These are phyloP conservation scores for Calliphora vomitoria DNA, from an alignment of 2,888 invertebrate species.

Conservation along the genomic window DNA sequence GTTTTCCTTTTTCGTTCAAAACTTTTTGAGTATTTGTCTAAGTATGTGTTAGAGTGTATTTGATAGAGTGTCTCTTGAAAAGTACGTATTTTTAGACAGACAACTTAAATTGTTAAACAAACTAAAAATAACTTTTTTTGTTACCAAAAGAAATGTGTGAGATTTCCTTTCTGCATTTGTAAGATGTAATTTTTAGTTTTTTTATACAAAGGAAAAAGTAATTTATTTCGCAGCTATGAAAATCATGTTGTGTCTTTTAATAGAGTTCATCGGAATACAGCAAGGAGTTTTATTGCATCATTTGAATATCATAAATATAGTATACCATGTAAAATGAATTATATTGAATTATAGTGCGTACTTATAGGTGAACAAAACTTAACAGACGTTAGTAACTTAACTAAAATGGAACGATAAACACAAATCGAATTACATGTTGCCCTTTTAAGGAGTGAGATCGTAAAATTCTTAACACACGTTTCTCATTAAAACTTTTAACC, in stretches of 20 bases:
- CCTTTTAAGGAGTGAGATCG: too few relatives aligned
- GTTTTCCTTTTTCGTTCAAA: not conserved
- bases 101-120: too few relatives aligned
- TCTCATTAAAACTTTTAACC: too few relatives aligned
- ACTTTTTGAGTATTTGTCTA: not conserved
- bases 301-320: not conserved
- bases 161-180: not conserved
- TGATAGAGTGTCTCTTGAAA: not conserved
- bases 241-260: not conserved
- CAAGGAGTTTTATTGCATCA: not conserved
- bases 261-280: not conserved
- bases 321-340: too few relatives aligned
- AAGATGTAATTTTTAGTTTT: not conserved
- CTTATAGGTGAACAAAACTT: not conserved
- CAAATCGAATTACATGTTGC: too few relatives aligned
- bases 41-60: not conserved
- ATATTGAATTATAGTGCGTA: not conserved
- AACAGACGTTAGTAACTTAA: too few relatives aligned
- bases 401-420: too few relatives aligned
- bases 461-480: too few relatives aligned
- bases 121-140: constrained; percentile 15
- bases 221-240: not conserved
- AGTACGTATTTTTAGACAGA: too few relatives aligned
- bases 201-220: constrained; percentile 11
- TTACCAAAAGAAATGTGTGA: not conserved